A percentile compares a stretch with the other conserved stretches of the same genome.
Conservation (phyloP, 2,888 invertebrate genomes). For the Flabesymbios commensalis region DNA sequence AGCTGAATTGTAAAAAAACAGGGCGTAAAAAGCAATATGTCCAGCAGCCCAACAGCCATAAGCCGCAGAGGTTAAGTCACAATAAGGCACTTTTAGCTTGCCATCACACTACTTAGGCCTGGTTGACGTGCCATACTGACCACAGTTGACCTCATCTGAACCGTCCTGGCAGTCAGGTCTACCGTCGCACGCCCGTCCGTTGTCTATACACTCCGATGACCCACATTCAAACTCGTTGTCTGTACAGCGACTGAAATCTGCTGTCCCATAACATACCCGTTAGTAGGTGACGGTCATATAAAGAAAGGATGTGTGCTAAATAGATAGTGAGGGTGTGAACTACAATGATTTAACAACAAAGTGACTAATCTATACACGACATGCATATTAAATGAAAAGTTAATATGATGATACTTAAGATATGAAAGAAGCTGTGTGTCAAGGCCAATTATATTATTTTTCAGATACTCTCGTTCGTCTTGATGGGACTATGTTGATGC, state of each 20-base stretch:
- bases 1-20: too few species aligned
- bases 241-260: constrained; percentile 22
- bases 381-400: neutral
- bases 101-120: too few species aligned
- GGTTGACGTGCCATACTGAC: constrained; percentile 31
- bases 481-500: too few species aligned
- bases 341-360: neutral
- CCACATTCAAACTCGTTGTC: constrained; percentile 48
- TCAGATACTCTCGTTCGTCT: too few species aligned
- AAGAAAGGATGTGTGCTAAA: neutral
- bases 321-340: neutral
- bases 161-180: constrained; percentile 97
- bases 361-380: neutral
- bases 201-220: constrained; percentile 65
- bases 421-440: too few species aligned
- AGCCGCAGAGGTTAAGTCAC: too few species aligned
- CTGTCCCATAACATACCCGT: neutral
- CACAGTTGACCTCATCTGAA: constrained; percentile 84
- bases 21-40: too few species aligned
- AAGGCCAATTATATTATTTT: too few species aligned
- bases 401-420: neutral
- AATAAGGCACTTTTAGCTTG: too few species aligned
- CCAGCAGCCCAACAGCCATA: too few species aligned
- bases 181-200: constrained; percentile 85
- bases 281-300: neutral